Evolutionary conservation across 2,113 vertebrate genomes (phyloP).

Genomic region (Sorex araneus): DNA sequence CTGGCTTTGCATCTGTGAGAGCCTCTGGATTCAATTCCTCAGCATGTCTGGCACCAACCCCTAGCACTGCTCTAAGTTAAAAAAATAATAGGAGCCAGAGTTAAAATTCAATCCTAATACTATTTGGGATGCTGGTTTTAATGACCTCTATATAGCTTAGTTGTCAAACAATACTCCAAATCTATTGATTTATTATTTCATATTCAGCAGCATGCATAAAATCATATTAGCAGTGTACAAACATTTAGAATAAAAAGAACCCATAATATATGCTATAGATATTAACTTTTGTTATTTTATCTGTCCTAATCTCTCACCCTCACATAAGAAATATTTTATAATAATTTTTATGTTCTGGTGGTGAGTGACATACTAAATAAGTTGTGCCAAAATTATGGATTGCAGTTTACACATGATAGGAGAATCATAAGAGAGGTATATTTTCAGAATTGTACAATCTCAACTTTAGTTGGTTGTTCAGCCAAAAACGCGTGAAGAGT

Average conservation of each 20-base stretch:
- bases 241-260: not conserved
- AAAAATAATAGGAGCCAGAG: not conserved
- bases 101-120: conserved; percentile 36
- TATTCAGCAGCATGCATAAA: not conserved
- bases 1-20: too few relatives aligned
- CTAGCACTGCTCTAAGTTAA: too few relatives aligned
- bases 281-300: conserved; percentile 43
- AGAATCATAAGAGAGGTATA: not conserved
- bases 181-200: not conserved
- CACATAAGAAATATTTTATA: not conserved
- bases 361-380: not conserved
- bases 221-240: not conserved
- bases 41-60: too few relatives aligned
- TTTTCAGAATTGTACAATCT: conserved; percentile 23
- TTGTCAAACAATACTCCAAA: not conserved
- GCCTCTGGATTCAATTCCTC: too few relatives aligned
- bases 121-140: not conserved
- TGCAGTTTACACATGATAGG: conserved; percentile 34
- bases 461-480: not conserved
- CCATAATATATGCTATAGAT: not conserved
- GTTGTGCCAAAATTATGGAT: too few relatives aligned
- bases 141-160: not conserved
- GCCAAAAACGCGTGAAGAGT: conserved; percentile 22
- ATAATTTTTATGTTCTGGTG: conserved; percentile 55
- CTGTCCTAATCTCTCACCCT: not conserved